Conservation (phyloP, 1,140 invertebrate genomes). For the Saccostrea echinata region DNA sequence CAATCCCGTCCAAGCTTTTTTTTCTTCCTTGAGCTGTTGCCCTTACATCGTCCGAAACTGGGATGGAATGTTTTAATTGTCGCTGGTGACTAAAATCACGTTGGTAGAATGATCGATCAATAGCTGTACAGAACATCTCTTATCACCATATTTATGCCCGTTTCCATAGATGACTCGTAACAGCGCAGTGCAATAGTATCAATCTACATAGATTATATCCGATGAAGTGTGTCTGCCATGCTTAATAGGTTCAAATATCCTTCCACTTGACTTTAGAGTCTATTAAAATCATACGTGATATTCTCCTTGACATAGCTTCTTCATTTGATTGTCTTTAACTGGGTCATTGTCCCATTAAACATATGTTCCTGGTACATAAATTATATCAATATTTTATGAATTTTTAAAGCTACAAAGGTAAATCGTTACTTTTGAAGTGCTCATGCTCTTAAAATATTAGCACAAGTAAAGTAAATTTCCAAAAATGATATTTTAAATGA, state of each 20-base stretch:
- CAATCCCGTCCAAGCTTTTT: neutral
- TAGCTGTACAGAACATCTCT: neutral
- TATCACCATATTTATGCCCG: slow-evolving; percentile 7
- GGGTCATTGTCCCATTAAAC: neutral
- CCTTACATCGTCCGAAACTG: neutral
- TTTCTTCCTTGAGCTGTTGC: slow-evolving; percentile 13
- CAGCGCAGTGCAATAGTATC: neutral
- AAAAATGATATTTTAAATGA: too few relatives aligned
- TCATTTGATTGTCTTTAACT: neutral
- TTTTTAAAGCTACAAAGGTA: neutral
- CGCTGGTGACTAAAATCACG: neutral
- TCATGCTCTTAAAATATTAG: too few relatives aligned
- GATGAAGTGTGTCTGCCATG: neutral
- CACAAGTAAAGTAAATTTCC: too few relatives aligned
- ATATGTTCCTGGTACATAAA: neutral
- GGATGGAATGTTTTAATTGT: slow-evolving; percentile 37
- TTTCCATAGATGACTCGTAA: slow-evolving; percentile 13
- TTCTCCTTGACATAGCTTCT: too few relatives aligned
- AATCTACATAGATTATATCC: neutral
- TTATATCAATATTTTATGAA: neutral
- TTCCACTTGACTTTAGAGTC: neutral
- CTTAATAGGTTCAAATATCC: neutral
- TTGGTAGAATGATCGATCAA: slow-evolving; percentile 10
- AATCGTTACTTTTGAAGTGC: too few relatives aligned
- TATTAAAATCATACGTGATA: too few relatives aligned